Evolutionary conservation across 2,797 vertebrate genomes (phyloP).

Genomic region (Gallirallus australis): DNA sequence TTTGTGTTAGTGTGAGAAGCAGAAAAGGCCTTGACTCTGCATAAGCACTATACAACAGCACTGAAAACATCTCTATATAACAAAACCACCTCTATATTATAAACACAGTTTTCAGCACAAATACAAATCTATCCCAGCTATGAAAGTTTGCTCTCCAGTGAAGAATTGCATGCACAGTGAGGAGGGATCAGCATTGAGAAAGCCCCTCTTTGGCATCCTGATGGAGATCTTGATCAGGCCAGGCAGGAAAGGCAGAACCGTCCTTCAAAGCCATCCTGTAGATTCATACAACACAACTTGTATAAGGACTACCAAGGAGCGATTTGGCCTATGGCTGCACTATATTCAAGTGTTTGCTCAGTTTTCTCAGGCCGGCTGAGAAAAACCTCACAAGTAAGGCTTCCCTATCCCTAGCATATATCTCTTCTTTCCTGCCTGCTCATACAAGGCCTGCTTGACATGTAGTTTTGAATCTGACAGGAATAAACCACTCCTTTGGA

Average conservation of each 20-base stretch:
- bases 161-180: background rate
- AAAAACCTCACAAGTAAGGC: background rate
- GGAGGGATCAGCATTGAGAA: background rate
- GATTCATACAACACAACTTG: background rate
- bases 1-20: no score
- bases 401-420: background rate
- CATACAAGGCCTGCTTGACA: background rate
- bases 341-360: background rate
- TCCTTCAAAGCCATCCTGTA: background rate
- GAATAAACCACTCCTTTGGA: background rate
- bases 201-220: rapidly evolving
- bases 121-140: no score
- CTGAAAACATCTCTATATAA: no score
- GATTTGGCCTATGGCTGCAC: background rate
- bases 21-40: no score
- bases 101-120: no score
- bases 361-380: background rate
- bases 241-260: background rate
- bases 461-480: background rate
- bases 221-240: background rate
- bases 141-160: background rate
- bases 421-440: background rate
- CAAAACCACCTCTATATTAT: no score
- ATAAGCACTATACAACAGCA: no score
- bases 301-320: background rate